A percentile compares a stretch with the other conserved stretches of the same genome.
Evolutionary conservation across 2,888 invertebrate species (phyloP).

Genomic region (Bellardia pandia): DNA sequence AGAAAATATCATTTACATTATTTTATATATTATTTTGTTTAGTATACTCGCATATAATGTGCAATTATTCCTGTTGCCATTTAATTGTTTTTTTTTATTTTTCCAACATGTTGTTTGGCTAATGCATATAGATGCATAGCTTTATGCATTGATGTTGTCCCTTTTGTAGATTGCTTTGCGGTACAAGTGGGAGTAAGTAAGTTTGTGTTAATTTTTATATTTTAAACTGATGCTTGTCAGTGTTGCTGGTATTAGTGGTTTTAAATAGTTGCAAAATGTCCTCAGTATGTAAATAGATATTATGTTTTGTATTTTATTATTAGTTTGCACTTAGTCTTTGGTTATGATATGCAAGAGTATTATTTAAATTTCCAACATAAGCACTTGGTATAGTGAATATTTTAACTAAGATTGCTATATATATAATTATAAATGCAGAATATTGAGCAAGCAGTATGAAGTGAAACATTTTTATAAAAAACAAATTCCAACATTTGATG

Average conservation of each 20-base stretch:
- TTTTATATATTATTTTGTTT: neutral
- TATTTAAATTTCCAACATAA: too few species aligned
- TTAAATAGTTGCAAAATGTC: constrained; percentile 20
- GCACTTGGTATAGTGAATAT: too few species aligned
- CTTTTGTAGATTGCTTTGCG: constrained; percentile 11
- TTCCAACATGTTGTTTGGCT: neutral
- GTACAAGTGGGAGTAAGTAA: neutral
- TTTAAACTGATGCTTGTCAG: constrained; percentile 41
- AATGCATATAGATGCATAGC: too few species aligned
- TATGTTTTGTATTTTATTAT: neutral
- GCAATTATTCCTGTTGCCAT: neutral
- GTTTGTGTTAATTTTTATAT: constrained; percentile 42
- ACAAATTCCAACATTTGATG: too few species aligned
- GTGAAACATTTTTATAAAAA: too few species aligned
- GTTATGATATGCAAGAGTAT: too few species aligned
- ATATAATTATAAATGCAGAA: too few species aligned
- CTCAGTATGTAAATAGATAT: neutral
- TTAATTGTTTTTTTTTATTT: neutral
- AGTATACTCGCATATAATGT: neutral
- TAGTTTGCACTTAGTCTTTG: neutral
- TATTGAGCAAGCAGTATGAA: too few species aligned
- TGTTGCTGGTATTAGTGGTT: constrained; percentile 32
- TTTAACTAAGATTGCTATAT: too few species aligned
- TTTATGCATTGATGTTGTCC: neutral
- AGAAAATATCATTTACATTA: neutral